A percentile compares a stretch with the other conserved stretches of the same genome.
phyloP scores from a whole-genome alignment of 2,797 vertebrate species.

The Sebastes umbrosus region DNA sequence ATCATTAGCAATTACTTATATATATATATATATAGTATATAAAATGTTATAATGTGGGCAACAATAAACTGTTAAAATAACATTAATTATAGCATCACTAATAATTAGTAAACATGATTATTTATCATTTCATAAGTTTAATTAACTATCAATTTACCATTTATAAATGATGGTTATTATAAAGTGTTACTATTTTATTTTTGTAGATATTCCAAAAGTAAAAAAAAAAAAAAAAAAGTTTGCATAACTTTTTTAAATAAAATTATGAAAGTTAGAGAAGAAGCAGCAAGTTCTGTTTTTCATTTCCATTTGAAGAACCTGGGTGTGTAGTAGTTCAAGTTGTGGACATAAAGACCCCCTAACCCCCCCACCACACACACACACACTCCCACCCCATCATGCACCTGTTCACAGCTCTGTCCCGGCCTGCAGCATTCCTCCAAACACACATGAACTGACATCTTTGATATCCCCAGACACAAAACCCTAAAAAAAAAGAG shows the following conservation, averaged over 20 bases:
- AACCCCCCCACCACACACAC: not conserved
- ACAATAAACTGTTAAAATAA: too few species aligned
- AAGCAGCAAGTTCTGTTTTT: not conserved
- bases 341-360: not conserved
- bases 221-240: not conserved
- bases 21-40: too few species aligned
- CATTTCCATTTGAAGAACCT: not conserved
- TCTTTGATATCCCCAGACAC: conserved; percentile 20
- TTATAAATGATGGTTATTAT: too few species aligned
- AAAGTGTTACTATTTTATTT: not conserved
- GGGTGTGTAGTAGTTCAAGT: not conserved
- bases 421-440: conserved; percentile 57
- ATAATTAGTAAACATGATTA: too few species aligned
- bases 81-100: too few species aligned
- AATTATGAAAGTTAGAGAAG: not conserved
- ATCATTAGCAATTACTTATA: too few species aligned
- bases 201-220: not conserved
- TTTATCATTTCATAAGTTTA: too few species aligned
- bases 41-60: too few species aligned
- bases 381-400: conserved; percentile 45
- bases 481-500: not conserved
- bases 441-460: conserved; percentile 17
- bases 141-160: too few species aligned
- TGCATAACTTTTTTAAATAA: not conserved
- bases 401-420: conserved; percentile 75